phyloP scores from a whole-genome alignment of 2,113 vertebrate species.

The Ornithorhynchus anatinus region DNA sequence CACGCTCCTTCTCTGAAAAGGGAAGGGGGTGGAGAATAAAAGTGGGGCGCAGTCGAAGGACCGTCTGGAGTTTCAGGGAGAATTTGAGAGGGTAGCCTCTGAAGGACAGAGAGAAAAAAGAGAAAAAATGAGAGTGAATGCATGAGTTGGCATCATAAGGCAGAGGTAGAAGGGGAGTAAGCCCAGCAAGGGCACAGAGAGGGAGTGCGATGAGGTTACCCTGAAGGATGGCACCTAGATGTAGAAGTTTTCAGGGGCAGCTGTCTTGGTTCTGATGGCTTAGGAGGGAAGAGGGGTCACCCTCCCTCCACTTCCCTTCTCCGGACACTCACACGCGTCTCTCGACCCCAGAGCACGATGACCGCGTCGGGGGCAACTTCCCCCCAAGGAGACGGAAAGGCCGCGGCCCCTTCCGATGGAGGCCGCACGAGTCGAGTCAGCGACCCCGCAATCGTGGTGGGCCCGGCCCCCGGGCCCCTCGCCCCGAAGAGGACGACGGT shows the following conservation, averaged over 20 bases:
- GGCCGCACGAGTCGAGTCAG: slow-evolving; percentile 68
- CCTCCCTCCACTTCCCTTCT: neutral
- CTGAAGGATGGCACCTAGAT: neutral
- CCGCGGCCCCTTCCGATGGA: slow-evolving; percentile 75
- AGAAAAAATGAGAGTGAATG: too few relatives aligned
- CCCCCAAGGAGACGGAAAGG: slow-evolving; percentile 77
- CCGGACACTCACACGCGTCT: neutral
- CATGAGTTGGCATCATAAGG: too few relatives aligned
- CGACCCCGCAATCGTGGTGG: slow-evolving; percentile 64
- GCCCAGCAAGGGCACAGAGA: neutral
- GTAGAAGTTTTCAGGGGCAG: accelerated
- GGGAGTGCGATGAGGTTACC: neutral
- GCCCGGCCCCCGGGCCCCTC: slow-evolving; percentile 45
- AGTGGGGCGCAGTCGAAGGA: too few relatives aligned
- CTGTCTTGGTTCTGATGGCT: accelerated
- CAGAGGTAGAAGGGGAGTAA: neutral
- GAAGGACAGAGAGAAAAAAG: neutral
- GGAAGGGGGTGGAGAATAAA: neutral
- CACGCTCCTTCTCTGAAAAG: neutral
- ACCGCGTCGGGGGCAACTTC: slow-evolving; percentile 68
- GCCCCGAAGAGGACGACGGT: slow-evolving; percentile 73
- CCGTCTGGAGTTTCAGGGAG: too few relatives aligned
- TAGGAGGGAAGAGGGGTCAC: neutral
- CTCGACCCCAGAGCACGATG: slow-evolving; percentile 77
- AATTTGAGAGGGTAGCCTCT: neutral